Base-by-base conservation (phyloP, 2,113 vertebrate genomes). In the Tachycineta bicolor region DNA sequence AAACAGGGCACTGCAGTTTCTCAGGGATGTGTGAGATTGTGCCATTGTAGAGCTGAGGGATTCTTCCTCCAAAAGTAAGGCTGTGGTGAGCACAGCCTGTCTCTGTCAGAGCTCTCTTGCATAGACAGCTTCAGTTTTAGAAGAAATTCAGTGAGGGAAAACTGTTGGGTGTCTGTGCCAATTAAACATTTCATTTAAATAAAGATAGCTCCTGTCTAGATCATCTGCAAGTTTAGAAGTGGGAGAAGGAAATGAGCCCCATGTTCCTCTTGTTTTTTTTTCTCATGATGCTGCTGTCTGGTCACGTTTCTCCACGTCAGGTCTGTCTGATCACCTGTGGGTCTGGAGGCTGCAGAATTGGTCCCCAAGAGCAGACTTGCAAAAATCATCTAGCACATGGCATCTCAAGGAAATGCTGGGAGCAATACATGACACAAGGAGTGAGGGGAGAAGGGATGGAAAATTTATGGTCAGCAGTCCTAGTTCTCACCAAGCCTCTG, bases 401-500 rank as follows among this genome's bases (percentile, higher is more conserved):
- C 46, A 43, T 68, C 82, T 49, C 81, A 23, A 94, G 82, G 49
- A 63, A 87, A 34, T 37, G 67, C 77, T 1, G 5, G 74, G 47
- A 78, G 70, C 71, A 70, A 26, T 52, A 15, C 55, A 34, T 59
- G 60, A 25, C 49, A 26, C 22, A 10, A 50, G 34, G 69, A 83
- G 37, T 26, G 5, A 29, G 26, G 19, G 41, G 65, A 47, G 68
- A 89, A 90, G 46, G 68, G 63, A 50, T 83, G 50, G 75, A 74
- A 90, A 74, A 77, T 67, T 47, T 58, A 55, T 47, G 55, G 41
- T 70, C 82, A 83, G 63, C 75, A 87, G 59, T 39, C 78, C 65
- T 62, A 21, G 41, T 88, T 94, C 71, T 94, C 92, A 90, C 46
- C 87, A 87, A 84, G 44, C 2, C 43, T 67, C 47, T 87, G 46